These are phyloP conservation scores for Borostomias antarcticus DNA, from an alignment of 2,797 vertebrate species.

Conservation along the genomic window DNA sequence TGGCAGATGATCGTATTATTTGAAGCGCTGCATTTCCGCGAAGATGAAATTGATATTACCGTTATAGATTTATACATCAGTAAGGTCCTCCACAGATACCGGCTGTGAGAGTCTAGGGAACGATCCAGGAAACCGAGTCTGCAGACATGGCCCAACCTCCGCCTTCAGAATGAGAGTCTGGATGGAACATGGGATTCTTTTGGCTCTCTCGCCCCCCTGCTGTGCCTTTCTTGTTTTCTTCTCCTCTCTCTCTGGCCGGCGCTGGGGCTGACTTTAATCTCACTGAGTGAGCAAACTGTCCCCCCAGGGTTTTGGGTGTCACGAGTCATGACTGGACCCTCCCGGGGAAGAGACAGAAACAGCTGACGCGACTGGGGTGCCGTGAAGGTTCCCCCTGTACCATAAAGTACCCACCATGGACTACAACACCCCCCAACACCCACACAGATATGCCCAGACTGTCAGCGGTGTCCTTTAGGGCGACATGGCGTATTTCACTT, in stretches of 20 bases:
- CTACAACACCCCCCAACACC: neutral
- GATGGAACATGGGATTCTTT: constrained; percentile 43
- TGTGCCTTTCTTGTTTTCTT: constrained; percentile 4
- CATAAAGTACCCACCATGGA: constrained; percentile 20
- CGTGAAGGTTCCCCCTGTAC: constrained; percentile 8
- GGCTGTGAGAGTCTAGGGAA: neutral
- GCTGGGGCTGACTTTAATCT: constrained; percentile 26
- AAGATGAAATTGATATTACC: neutral
- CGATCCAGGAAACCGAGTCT: neutral
- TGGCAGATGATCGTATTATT: neutral
- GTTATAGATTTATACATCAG: neutral
- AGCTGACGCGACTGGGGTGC: constrained; percentile 28
- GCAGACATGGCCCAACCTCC: neutral
- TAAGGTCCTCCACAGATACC: neutral
- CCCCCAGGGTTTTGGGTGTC: constrained; percentile 36
- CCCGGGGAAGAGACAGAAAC: constrained; percentile 29
- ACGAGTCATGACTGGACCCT: constrained; percentile 42
- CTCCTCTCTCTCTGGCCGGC: constrained; percentile 20
- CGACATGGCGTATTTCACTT: constrained; percentile 6
- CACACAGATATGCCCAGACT: neutral
- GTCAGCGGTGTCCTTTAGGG: neutral
- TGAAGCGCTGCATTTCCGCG: neutral
- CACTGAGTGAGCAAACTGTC: constrained; percentile 41
- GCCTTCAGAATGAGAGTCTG: neutral
- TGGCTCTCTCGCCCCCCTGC: constrained; percentile 13